Conservation (phyloP, 1,140 invertebrate species). For the Zaprionus nigranus region DNA sequence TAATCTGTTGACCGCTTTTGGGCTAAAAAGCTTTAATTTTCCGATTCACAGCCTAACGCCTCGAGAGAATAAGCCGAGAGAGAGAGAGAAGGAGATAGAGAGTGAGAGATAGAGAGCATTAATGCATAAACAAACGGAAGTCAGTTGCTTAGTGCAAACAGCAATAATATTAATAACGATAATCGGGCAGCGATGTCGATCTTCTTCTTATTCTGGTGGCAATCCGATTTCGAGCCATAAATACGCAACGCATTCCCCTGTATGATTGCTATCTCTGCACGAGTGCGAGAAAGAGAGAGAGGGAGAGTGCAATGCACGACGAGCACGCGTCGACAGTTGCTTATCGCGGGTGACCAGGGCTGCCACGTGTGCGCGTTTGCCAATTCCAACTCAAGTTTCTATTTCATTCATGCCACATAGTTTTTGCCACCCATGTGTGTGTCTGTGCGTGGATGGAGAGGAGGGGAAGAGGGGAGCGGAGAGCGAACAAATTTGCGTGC, state of each 20-base stretch:
- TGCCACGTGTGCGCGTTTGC: slow-evolving; percentile 67
- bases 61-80: neutral
- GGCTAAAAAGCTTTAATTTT: slow-evolving; percentile 51
- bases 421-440: slow-evolving; percentile 43
- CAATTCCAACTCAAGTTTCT: slow-evolving; percentile 44
- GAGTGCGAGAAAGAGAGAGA: slow-evolving; percentile 18
- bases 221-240: slow-evolving; percentile 72
- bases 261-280: slow-evolving; percentile 53
- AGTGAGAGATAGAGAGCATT: neutral
- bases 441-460: slow-evolving; percentile 14
- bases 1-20: neutral
- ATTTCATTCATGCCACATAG: slow-evolving; percentile 61
- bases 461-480: neutral
- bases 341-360: slow-evolving; percentile 82
- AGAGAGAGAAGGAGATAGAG: neutral
- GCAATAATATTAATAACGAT: slow-evolving; percentile 81
- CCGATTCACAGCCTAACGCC: slow-evolving; percentile 54
- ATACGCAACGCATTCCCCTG: slow-evolving; percentile 45
- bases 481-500: slow-evolving; percentile 81
- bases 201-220: slow-evolving; percentile 22
- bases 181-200: slow-evolving; percentile 55
- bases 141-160: slow-evolving; percentile 58
- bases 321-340: slow-evolving; percentile 74
- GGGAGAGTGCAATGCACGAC: slow-evolving; percentile 17
- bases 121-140: slow-evolving; percentile 24